Conservation (phyloP, 2,888 invertebrate genomes). For the Argyra leucocephala region DNA sequence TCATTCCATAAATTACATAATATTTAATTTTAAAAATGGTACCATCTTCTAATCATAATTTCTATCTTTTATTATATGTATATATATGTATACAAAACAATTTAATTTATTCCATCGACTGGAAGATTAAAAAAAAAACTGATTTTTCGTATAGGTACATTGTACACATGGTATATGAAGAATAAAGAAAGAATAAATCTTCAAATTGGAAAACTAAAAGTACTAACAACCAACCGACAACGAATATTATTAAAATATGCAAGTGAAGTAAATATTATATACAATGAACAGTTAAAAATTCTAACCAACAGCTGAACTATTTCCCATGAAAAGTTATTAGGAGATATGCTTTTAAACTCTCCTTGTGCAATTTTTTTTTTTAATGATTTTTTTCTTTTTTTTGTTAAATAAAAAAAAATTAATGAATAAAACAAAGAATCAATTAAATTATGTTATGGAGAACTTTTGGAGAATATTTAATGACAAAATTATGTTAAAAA, state of each 20-base stretch:
- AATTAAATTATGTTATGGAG: not conserved
- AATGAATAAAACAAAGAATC: not conserved
- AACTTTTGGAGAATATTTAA: not conserved
- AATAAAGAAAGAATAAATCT: not conserved
- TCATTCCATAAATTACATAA: too few species aligned
- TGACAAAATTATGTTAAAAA: not conserved
- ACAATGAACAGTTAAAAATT: not conserved
- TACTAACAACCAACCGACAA: not conserved
- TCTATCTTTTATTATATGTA: too few species aligned
- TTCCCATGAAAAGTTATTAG: not conserved
- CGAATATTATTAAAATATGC: not conserved
- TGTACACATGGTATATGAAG: too few species aligned
- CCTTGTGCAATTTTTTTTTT: too few species aligned
- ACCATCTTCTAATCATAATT: too few species aligned
- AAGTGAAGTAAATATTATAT: not conserved
- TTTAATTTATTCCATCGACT: too few species aligned
- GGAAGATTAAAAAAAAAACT: too few species aligned
- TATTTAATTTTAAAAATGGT: too few species aligned
- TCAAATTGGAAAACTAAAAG: not conserved
- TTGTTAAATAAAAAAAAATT: not conserved
- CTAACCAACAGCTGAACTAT: not conserved
- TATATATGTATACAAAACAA: too few species aligned
- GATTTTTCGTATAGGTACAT: too few species aligned
- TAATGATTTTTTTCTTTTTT: too few species aligned
- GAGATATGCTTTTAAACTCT: not conserved